A percentile compares a stretch with the other conserved stretches of the same genome.
phyloP scores from a whole-genome alignment of 2,113 vertebrate genomes.

The Edolisoma coerulescens region DNA sequence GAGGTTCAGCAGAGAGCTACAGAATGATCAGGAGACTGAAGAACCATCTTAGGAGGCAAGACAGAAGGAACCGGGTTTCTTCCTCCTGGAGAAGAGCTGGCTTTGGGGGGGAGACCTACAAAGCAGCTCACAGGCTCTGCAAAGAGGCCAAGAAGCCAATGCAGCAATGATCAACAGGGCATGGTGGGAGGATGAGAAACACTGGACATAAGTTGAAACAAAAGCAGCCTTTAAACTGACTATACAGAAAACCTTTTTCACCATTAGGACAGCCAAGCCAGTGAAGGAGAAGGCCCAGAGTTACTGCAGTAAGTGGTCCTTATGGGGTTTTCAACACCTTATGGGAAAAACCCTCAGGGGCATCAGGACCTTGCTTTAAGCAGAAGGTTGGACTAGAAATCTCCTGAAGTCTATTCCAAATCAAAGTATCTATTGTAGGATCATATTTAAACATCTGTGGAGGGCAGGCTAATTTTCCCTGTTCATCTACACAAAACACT shows the following conservation, averaged over 20 bases:
- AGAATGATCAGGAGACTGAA: neutral
- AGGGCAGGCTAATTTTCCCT: neutral
- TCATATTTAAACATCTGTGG: neutral
- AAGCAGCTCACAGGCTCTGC: neutral
- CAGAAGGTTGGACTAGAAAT: neutral
- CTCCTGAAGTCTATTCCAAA: neutral
- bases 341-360: neutral
- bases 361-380: neutral
- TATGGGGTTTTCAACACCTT: neutral
- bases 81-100: neutral
- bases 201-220: neutral
- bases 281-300: neutral
- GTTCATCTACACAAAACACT: neutral
- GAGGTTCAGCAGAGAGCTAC: neutral
- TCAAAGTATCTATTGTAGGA: neutral
- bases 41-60: rapidly evolving
- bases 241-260: neutral
- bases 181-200: neutral
- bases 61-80: neutral
- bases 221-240: neutral
- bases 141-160: neutral
- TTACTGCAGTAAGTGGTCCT: neutral
- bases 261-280: neutral
- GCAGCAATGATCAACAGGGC: neutral
- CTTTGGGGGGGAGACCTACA: neutral